A percentile compares a stretch with the other conserved stretches of the same genome.
Evolutionary conservation across 2,113 vertebrate species (phyloP).

Genomic region (Clarias macrocephalus): DNA sequence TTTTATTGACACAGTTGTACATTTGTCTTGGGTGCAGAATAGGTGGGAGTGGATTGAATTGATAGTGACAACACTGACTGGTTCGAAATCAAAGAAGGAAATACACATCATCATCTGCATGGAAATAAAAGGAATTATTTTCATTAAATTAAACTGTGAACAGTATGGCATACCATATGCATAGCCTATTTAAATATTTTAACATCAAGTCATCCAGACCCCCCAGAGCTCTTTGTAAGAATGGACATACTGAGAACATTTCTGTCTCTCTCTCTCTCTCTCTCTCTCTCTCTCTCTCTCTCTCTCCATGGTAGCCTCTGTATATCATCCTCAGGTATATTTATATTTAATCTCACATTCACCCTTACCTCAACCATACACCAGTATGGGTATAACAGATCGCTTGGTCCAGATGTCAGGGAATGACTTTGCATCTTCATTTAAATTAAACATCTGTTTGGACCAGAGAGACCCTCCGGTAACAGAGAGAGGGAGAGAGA

Average conservation of each 20-base stretch:
- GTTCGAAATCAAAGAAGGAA: not conserved
- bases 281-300: not conserved
- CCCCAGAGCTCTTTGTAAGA: not conserved
- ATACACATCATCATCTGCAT: not conserved
- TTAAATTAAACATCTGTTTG: slow-evolving; percentile 34
- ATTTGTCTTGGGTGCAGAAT: not conserved
- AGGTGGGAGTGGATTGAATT: not conserved
- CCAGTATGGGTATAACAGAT: not conserved
- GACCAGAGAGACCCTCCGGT: slow-evolving; percentile 4
- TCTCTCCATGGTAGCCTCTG: not conserved
- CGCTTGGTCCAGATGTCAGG: slow-evolving; percentile 22
- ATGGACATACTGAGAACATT: not conserved
- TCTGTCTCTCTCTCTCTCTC: not conserved
- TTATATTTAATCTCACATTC: slow-evolving; percentile 11
- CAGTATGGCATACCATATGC: not conserved
- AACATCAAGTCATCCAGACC: not conserved
- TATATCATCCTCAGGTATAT: not conserved
- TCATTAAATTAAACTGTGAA: not conserved
- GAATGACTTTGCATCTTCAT: slow-evolving; percentile 23
- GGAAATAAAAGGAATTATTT: not conserved
- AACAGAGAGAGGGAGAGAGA: not conserved
- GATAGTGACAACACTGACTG: not conserved
- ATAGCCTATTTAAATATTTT: not conserved
- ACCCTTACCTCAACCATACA: not conserved
- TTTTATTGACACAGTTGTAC: not conserved